Base-by-base conservation (phyloP, 2,113 vertebrate genomes). In the Rana temporaria region DNA sequence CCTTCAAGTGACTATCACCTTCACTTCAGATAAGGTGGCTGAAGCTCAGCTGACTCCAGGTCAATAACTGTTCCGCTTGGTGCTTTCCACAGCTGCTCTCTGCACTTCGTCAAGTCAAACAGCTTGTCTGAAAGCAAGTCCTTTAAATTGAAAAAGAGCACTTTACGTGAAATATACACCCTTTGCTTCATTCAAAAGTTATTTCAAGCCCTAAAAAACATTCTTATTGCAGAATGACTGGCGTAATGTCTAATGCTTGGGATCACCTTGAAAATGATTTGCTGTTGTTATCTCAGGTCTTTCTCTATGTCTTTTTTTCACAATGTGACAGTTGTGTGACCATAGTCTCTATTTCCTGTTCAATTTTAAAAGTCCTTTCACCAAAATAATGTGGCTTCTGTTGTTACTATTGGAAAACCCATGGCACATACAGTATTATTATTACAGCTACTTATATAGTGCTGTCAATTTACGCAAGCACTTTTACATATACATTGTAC, bases 101-200 rank as follows among this genome's bases (percentile, higher is more conserved):
- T 20, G 20, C 60, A 63, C 20, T 63, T 26, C 20, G n/a, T 63
- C 60, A 63, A 63, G 60, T 63, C 60, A 63, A 63, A 63, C 60
- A 14, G 24, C 20, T 63, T 24, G 20, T 63, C 60, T 63, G 24
- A 26, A n/a, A 62, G 59, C 19, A n/a, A 62, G 59, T 11, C 59
- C 19, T n/a, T 62, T 22, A 62, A 62, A 62, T 9, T 62, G 59
- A 62, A 63, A 63, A 14, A 63, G 20, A 24, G 60, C 20, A 63
- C 22, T 63, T 63, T 26, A 26, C 12, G 8, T 63, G 20, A 63
- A 22, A 63, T 63, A 63, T 26, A 24, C 60, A 24, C 11, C 20
- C 60, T 24, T 12, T 12, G 4, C 60, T 63, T 26, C 2, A 63
- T 11, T 63, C 1, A 24, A 63, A 20, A 63, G 20, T 26, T 63